These are phyloP conservation scores for Heliconius aoede DNA, from an alignment of 2,888 invertebrate species.

Conservation along the genomic window DNA sequence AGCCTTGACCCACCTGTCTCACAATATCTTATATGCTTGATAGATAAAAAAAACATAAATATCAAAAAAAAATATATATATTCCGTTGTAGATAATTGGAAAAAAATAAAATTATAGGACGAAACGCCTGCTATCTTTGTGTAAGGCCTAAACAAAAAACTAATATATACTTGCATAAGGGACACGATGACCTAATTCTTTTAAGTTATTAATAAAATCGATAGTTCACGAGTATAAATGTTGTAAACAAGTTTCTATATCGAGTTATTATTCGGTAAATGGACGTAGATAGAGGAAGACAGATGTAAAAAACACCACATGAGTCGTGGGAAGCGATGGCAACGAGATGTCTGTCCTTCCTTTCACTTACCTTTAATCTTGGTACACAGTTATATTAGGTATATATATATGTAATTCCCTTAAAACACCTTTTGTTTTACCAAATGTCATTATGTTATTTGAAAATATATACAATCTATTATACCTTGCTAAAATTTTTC, in stretches of 20 bases:
- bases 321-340: slow-evolving; percentile 74
- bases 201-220: slow-evolving; percentile 52
- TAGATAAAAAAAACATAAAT: background rate
- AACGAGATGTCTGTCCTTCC: slow-evolving; percentile 73
- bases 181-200: slow-evolving; percentile 20
- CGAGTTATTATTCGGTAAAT: slow-evolving; percentile 41
- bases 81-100: background rate
- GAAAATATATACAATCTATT: background rate
- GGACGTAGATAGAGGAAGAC: slow-evolving; percentile 57
- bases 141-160: background rate
- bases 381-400: slow-evolving; percentile 57
- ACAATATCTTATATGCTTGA: background rate
- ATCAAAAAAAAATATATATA: background rate
- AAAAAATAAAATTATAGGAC: background rate
- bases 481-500: background rate
- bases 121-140: background rate
- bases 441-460: background rate
- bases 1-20: slow-evolving; percentile 7
- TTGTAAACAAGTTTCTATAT: slow-evolving; percentile 51
- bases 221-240: slow-evolving; percentile 59
- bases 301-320: slow-evolving; percentile 54
- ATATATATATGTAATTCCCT: background rate
- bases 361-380: slow-evolving; percentile 67
- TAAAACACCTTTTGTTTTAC: background rate
- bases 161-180: background rate